These are phyloP conservation scores for Scolopax rusticola DNA, from an alignment of 2,797 vertebrate species.

Conservation along the genomic window DNA sequence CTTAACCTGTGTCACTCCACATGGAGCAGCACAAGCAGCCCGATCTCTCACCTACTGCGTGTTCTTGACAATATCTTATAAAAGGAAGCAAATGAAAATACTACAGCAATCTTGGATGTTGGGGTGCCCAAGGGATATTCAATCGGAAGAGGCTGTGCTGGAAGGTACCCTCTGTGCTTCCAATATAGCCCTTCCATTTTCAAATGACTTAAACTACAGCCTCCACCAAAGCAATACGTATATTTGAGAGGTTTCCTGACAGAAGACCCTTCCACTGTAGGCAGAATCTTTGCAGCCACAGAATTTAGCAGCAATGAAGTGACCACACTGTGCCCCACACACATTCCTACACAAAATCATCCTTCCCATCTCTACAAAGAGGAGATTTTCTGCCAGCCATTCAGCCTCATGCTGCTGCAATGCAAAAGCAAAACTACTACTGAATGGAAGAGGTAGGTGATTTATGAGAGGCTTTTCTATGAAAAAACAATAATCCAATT, in stretches of 20 bases:
- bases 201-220: neutral
- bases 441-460: neutral
- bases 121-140: neutral
- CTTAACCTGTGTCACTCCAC: neutral
- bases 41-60: neutral
- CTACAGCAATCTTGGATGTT: neutral
- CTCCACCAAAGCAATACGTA: neutral
- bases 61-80: neutral
- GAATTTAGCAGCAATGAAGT: neutral
- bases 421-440: neutral
- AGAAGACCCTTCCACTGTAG: neutral
- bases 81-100: neutral
- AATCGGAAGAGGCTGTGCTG: neutral
- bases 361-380: neutral
- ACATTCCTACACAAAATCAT: neutral
- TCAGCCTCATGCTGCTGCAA: neutral
- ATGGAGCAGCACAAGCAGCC: neutral
- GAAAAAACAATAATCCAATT: constrained; percentile 23
- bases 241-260: neutral
- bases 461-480: constrained; percentile 14
- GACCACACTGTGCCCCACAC: neutral
- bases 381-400: neutral
- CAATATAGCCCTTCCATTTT: neutral
- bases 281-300: neutral
- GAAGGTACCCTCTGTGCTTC: neutral